Evolutionary conservation across 2,113 vertebrate species (phyloP), one percentile per base, ranked within the genome.

Genomic region (Rhabdornis inornatus): DNA sequence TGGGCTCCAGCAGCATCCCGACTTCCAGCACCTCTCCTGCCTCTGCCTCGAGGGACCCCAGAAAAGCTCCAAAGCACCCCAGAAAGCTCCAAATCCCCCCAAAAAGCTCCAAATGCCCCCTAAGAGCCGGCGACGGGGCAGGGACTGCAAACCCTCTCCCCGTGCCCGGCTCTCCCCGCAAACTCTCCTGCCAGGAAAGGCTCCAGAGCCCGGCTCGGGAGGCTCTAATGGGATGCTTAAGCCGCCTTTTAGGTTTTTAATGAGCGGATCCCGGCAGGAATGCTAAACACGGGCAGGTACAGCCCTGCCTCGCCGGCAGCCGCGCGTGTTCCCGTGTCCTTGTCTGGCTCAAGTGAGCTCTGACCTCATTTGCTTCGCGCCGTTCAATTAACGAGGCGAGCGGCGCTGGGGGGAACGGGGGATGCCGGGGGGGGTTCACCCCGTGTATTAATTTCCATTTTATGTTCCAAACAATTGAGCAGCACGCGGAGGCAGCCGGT

Each of bases 291-390:
- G 50, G 15, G 63, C 42, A 89, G 95, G 96, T 88, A 94, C 80
- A 91, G 90, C 72, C 87, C 94, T 72, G 89, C 66, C 94, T 87
- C 47, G 59, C 79, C 94, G 94, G 85, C 78, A 22, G 76, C 39
- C 20, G 71, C 57, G 23, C 76, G 92, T 42, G 63, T 87, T 87
- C 82, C 93, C 63, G 81, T 90, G 96, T 94, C 96, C 96, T 97
- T 97, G 96, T 95, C 96, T 95, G 95, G 96, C 94, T 91, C 45
- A 75, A 95, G 83, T 60, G 92, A 96, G 96, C 92, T 96, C 93
- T 94, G 97, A 96, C 96, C 96, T 96, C 96, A 74, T 97, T 97
- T 95, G 81, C 91, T 95, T 94, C 71, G 59, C 59, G 86, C 92
- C 77, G 57, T 96, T 96, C 94, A 95, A 95, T 94, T 96, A 95